Conservation (phyloP, 2,113 vertebrate genomes). For the Spermophilus dauricus region DNA sequence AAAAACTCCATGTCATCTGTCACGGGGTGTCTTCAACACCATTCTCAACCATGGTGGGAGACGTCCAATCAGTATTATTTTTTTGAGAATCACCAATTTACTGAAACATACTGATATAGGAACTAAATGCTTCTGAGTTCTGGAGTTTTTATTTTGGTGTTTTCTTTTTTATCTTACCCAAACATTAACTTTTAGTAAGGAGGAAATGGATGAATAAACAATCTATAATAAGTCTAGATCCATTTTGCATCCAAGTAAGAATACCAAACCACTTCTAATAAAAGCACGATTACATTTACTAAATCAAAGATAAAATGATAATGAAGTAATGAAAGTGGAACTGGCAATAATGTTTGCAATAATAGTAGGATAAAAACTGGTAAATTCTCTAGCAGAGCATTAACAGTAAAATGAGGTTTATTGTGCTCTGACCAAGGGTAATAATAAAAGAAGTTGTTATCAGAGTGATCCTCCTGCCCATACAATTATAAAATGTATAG, state of each 20-base stretch:
- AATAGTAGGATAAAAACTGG: background rate
- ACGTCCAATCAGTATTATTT: background rate
- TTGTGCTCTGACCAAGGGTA: background rate
- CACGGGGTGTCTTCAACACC: background rate
- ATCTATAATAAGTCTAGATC: background rate
- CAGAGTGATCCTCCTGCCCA: background rate
- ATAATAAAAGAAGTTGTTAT: background rate
- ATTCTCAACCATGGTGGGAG: background rate
- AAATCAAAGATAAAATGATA: conserved; percentile 35
- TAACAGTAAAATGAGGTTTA: background rate
- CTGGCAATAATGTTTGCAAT: background rate
- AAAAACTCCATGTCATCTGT: background rate
- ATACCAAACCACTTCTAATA: background rate
- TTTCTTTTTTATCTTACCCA: background rate
- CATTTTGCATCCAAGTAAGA: background rate
- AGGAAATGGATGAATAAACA: conserved; percentile 18
- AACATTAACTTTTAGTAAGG: background rate
- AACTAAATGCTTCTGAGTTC: background rate
- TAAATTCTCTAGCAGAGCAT: background rate
- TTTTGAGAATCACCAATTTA: background rate
- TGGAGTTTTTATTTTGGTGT: background rate
- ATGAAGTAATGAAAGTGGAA: background rate
- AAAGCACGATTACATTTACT: conserved; percentile 37
- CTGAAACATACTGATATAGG: background rate
- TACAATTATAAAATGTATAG: background rate